Conservation (phyloP, 1,140 invertebrate genomes). For the Zeugodacus cucurbitae region DNA sequence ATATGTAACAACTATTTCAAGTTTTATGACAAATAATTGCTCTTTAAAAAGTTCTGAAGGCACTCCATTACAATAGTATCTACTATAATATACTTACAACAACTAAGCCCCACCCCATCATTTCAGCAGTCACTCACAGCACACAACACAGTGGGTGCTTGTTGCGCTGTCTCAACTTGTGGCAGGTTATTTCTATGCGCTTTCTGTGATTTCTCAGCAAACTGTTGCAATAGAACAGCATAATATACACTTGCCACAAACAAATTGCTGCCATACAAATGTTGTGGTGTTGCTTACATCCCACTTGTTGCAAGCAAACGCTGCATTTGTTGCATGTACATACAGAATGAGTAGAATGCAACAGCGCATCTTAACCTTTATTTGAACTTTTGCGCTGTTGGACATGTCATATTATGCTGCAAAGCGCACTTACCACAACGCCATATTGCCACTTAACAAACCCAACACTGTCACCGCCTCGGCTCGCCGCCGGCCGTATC, state of each 20-base stretch:
- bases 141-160: neutral
- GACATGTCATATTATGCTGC: constrained; percentile 24
- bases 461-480: neutral
- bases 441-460: neutral
- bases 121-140: neutral
- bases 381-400: constrained; percentile 40
- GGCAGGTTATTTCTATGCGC: neutral
- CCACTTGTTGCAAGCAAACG: neutral
- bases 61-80: too few species aligned
- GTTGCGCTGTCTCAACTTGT: neutral
- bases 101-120: neutral
- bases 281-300: neutral
- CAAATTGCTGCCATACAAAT: neutral
- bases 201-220: neutral
- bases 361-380: constrained; percentile 32
- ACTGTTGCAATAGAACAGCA: neutral
- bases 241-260: neutral
- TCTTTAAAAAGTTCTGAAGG: too few species aligned
- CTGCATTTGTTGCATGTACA: neutral
- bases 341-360: neutral
- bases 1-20: too few species aligned
- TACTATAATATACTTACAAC: too few species aligned
- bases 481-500: neutral
- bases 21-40: too few species aligned
- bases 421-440: constrained; percentile 25